Percentiles rank a stretch among this genome's conserved stretches.
Conservation (phyloP, 2,888 invertebrate species). For the Autographa pulchrina region DNA sequence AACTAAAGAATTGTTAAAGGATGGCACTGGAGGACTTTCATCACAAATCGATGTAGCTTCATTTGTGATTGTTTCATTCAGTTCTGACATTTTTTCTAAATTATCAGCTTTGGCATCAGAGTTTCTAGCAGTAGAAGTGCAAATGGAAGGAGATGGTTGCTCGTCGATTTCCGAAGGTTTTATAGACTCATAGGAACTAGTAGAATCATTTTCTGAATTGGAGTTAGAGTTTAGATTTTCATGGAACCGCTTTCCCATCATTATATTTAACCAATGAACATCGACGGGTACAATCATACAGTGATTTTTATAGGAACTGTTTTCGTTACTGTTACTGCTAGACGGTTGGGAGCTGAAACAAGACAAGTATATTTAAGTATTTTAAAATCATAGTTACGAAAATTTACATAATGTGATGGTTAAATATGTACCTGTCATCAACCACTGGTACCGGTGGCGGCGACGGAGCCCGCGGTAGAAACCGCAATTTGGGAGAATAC, state of each 20-base stretch:
- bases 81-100: constrained; percentile 75
- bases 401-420: neutral
- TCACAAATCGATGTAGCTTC: constrained; percentile 72
- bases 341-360: constrained; percentile 83
- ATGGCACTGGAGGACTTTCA: constrained; percentile 79
- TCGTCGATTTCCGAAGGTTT: constrained; percentile 85
- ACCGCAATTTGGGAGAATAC: constrained; percentile 80
- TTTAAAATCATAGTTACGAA: no score
- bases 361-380: constrained; percentile 17
- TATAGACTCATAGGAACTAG: constrained; percentile 87
- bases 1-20: constrained; percentile 67
- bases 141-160: constrained; percentile 90
- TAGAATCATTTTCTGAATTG: constrained; percentile 87
- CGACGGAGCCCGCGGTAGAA: constrained; percentile 77
- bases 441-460: constrained; percentile 65
- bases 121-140: constrained; percentile 77
- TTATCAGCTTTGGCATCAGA: constrained; percentile 84
- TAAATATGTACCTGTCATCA: constrained; percentile 77
- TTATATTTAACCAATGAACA: constrained; percentile 89
- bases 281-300: constrained; percentile 89
- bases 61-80: constrained; percentile 70
- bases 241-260: constrained; percentile 91
- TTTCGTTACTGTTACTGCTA: constrained; percentile 83
- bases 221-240: constrained; percentile 85
- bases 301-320: constrained; percentile 86